Evolutionary conservation across 2,888 invertebrate species (phyloP).

Genomic region (Masnerella sp.): DNA sequence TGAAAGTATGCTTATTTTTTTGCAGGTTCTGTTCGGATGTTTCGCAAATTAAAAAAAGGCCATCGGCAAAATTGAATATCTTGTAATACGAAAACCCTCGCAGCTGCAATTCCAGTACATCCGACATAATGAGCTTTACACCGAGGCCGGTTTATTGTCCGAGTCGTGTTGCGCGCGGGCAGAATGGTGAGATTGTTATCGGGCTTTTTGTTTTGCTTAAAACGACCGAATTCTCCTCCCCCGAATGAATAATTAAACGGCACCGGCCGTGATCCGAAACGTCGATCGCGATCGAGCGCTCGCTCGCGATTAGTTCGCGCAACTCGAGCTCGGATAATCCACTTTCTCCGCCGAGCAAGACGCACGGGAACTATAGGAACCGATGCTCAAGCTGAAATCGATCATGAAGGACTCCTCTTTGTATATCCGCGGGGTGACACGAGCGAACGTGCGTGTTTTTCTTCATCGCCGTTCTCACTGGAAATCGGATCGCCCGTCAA

Average conservation of each 20-base stretch:
- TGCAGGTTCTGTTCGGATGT: not conserved
- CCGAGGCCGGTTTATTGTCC: constrained; percentile 53
- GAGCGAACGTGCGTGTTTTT: constrained; percentile 44
- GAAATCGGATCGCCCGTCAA: constrained; percentile 32
- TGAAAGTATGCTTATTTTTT: constrained; percentile 15
- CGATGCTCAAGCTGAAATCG: constrained; percentile 57
- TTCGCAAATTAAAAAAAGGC: constrained; percentile 7
- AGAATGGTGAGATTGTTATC: constrained; percentile 54
- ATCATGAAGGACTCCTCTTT: constrained; percentile 53
- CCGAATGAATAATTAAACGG: constrained; percentile 24
- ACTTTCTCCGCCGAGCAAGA: constrained; percentile 68
- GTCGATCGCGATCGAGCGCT: constrained; percentile 38
- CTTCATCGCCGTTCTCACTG: constrained; percentile 13
- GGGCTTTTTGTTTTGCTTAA: constrained; percentile 39
- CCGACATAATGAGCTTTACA: constrained; percentile 55
- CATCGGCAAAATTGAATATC: constrained; percentile 28
- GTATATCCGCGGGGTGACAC: constrained; percentile 44
- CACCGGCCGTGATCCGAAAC: constrained; percentile 40
- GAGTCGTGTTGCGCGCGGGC: constrained; percentile 42
- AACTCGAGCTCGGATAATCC: constrained; percentile 64
- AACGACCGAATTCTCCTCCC: constrained; percentile 27
- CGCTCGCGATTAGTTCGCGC: constrained; percentile 23
- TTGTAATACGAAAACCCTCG: constrained; percentile 24
- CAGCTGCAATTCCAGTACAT: constrained; percentile 46
- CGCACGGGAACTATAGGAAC: constrained; percentile 64